These are phyloP conservation scores for Dendrophyllia cribrosa DNA, from an alignment of 64 coral and sea anemone genomes.

Conservation along the genomic window DNA sequence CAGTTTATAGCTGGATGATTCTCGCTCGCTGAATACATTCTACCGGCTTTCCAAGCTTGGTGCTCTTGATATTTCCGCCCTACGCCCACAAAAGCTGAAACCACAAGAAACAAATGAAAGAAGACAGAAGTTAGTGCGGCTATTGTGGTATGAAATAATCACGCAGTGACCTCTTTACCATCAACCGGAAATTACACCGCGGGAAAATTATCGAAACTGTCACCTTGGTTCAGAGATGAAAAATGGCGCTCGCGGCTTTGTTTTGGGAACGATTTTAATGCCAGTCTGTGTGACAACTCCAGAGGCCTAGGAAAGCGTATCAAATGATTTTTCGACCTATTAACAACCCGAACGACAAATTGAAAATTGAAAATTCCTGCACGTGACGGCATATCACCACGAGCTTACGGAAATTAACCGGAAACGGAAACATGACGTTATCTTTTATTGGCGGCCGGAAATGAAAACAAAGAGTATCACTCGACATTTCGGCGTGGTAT, in stretches of 20 bases:
- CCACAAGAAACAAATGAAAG: conserved; percentile 43
- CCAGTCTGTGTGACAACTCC: background rate
- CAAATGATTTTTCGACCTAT: background rate
- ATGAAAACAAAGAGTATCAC: conserved; percentile 33
- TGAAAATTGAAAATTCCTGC: background rate
- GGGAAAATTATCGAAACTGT: conserved; percentile 27
- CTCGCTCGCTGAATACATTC: conserved; percentile 21
- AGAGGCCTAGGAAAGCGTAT: background rate
- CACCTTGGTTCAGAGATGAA: background rate
- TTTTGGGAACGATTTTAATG: background rate
- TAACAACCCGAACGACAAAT: background rate
- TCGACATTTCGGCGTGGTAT: conserved; percentile 43
- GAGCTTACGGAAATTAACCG: conserved; percentile 49
- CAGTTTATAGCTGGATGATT: background rate
- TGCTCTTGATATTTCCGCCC: conserved; percentile 45
- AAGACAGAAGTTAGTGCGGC: background rate
- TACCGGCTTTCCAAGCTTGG: conserved; percentile 15
- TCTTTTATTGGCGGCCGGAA: conserved; percentile 50
- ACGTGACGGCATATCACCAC: conserved; percentile 29
- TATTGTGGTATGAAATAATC: conserved; percentile 14
- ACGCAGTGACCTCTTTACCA: conserved; percentile 12
- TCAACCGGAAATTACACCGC: conserved; percentile 49
- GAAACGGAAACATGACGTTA: conserved; percentile 57
- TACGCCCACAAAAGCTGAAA: conserved; percentile 52
- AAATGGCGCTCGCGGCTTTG: background rate